These are phyloP conservation scores for Holothuria glaberrima DNA, from an alignment of 35 echinoderm and acorn worm genomes.

Conservation along the genomic window DNA sequence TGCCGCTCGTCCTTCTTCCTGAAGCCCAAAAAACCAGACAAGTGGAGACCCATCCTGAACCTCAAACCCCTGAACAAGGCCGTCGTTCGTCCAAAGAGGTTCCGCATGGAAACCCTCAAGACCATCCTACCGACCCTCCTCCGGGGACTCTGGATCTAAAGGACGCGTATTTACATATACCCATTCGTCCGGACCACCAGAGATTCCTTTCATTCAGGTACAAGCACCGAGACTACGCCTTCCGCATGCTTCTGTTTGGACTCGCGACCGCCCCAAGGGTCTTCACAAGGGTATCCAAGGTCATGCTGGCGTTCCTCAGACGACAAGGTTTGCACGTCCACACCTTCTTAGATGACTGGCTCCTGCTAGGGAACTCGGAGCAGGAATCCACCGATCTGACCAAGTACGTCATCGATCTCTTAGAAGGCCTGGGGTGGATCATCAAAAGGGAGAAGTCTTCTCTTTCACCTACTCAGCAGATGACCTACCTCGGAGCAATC, in stretches of 20 bases:
- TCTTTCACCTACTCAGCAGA: neutral
- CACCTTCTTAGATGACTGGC: constrained; percentile 24
- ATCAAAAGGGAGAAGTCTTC: constrained; percentile 32
- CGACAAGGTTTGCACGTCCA: neutral
- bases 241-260: constrained; percentile 3
- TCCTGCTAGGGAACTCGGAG: neutral
- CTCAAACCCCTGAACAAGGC: too few species aligned
- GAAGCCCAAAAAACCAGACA: too few species aligned
- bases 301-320: neutral
- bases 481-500: neutral
- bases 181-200: too few species aligned
- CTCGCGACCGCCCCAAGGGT: constrained; percentile 17
- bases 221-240: neutral
- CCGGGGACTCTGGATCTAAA: too few species aligned
- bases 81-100: too few species aligned
- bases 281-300: constrained; percentile 10
- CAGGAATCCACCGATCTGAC: neutral
- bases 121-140: too few species aligned
- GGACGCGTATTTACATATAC: too few species aligned
- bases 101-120: too few species aligned
- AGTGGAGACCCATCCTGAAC: too few species aligned
- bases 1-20: too few species aligned
- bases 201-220: neutral
- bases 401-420: neutral
- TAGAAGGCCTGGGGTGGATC: neutral